A percentile compares a stretch with the other conserved stretches of the same genome.
These are phyloP conservation scores for Drosophila kikkawai DNA, from an alignment of 1,140 invertebrate genomes.

Conservation along the genomic window DNA sequence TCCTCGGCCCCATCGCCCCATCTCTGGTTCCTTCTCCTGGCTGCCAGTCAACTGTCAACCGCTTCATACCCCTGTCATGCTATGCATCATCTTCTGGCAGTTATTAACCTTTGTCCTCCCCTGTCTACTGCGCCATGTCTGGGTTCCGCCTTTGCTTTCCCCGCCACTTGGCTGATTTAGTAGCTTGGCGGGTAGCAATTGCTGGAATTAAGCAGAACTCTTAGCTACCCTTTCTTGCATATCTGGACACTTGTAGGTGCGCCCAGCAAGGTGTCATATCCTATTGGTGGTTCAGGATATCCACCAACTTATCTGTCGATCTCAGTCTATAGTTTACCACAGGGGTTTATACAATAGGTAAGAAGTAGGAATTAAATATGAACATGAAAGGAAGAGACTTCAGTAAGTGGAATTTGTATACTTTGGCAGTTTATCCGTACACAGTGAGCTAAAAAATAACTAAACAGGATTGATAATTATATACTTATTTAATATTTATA, in stretches of 20 bases:
- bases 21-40: conserved; percentile 1
- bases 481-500: too few relatives aligned
- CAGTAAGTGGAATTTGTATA: not conserved
- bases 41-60: conserved; percentile 82
- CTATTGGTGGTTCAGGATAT: too few relatives aligned
- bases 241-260: not conserved
- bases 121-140: conserved; percentile 17
- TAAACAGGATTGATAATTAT: too few relatives aligned
- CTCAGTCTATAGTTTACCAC: not conserved
- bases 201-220: conserved; percentile 61
- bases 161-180: conserved; percentile 55
- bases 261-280: not conserved
- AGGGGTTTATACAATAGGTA: not conserved
- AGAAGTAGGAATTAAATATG: not conserved
- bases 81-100: conserved; percentile 83
- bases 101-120: conserved; percentile 76
- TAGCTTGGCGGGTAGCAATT: conserved; percentile 49
- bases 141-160: conserved; percentile 4
- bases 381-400: not conserved
- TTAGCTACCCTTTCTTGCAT: conserved; percentile 1
- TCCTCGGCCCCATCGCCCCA: not conserved
- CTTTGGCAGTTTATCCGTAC: not conserved
- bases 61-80: conserved; percentile 70
- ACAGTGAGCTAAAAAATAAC: too few relatives aligned
- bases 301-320: not conserved